Conservation (phyloP, 2,797 vertebrate genomes). For the Coccyzus lansbergi region DNA sequence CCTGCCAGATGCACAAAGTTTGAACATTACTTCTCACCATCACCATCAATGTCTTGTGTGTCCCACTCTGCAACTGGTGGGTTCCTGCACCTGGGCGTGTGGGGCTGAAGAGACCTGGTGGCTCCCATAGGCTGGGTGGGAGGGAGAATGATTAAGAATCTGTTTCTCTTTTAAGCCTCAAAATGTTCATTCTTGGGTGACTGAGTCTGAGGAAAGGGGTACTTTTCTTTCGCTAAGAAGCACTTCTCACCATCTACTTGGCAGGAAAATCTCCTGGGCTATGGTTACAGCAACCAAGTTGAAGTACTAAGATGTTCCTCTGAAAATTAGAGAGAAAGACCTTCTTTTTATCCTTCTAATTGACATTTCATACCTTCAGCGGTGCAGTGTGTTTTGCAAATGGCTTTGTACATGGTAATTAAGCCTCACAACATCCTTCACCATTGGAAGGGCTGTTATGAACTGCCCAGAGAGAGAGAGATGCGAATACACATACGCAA, state of each 20-base stretch:
- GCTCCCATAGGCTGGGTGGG: background rate
- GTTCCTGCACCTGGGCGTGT: background rate
- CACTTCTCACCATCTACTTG: conserved; percentile 3
- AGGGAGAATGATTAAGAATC: background rate
- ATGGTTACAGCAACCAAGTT: background rate
- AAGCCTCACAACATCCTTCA: background rate
- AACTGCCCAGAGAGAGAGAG: background rate
- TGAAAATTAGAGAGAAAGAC: conserved; percentile 54
- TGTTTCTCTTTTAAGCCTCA: background rate
- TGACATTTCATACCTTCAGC: background rate
- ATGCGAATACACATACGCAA: background rate
- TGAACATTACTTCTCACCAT: background rate
- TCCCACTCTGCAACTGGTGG: background rate
- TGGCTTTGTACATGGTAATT: background rate
- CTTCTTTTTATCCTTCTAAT: conserved; percentile 22
- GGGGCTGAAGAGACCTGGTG: background rate
- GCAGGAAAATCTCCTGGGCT: background rate
- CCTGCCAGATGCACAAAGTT: background rate
- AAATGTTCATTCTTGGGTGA: background rate
- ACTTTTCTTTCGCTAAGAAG: background rate
- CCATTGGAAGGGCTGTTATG: background rate
- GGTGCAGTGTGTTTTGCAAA: background rate
- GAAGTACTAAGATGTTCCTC: conserved; percentile 47
- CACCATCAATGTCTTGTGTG: accelerated
- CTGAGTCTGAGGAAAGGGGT: background rate